phyloP scores from a whole-genome alignment of 2,113 vertebrate genomes.

The Platichthys stellatus region DNA sequence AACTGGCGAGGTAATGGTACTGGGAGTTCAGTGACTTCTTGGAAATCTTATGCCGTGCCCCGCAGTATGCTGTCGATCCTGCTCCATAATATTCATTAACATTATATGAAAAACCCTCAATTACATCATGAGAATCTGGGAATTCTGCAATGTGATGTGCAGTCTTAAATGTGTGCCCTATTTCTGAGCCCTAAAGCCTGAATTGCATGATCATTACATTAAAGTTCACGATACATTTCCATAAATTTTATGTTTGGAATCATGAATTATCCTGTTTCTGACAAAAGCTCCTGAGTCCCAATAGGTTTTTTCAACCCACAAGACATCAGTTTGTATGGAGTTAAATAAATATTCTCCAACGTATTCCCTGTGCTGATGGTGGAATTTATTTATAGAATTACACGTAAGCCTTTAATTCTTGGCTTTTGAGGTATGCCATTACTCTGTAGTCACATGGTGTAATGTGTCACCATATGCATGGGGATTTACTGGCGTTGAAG shows the following conservation, averaged over 20 bases:
- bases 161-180: background rate
- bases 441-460: constrained; percentile 19
- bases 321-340: constrained; percentile 45
- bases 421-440: constrained; percentile 33
- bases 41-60: background rate
- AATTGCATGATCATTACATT: background rate
- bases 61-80: background rate
- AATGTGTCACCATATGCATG: constrained; percentile 22
- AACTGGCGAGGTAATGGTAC: background rate
- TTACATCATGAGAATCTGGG: constrained; percentile 1
- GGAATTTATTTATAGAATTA: constrained; percentile 47
- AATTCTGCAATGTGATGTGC: background rate
- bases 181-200: background rate
- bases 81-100: constrained; percentile 15
- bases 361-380: constrained; percentile 20
- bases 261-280: constrained; percentile 11
- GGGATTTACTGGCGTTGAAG: constrained; percentile 36
- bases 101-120: constrained; percentile 5
- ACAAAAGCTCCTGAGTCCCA: background rate
- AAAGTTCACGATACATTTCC: constrained; percentile 2
- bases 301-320: background rate
- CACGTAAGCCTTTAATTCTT: constrained; percentile 25
- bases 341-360: constrained; percentile 35
- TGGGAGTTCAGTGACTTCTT: constrained; percentile 2
- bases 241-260: constrained; percentile 13